Evolutionary conservation across 2,113 vertebrate genomes (phyloP).

Genomic region (Psilopsiagon aurifrons): DNA sequence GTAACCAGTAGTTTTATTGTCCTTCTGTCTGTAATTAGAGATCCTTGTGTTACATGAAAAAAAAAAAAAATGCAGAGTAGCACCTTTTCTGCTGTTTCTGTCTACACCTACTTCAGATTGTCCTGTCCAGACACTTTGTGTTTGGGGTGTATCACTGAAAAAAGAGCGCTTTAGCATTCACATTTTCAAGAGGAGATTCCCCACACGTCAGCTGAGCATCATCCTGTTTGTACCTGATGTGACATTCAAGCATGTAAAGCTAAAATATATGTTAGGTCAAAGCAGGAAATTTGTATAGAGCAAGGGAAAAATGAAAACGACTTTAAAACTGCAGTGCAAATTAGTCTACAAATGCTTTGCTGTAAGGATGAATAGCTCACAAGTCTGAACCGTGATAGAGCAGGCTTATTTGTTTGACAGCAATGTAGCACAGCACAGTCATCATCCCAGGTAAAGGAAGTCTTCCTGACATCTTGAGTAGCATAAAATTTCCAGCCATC

Average conservation of each 20-base stretch:
- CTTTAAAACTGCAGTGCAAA: not conserved
- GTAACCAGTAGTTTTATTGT: not conserved
- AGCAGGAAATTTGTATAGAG: not conserved
- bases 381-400: not conserved
- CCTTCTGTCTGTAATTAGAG: not conserved
- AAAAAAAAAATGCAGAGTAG: not conserved
- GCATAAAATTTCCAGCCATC: not conserved
- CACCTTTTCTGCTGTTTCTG: not conserved
- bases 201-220: fast-evolving
- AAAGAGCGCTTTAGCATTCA: not conserved
- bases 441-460: not conserved
- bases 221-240: not conserved
- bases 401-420: not conserved
- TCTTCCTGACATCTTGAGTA: not conserved
- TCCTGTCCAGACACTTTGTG: not conserved
- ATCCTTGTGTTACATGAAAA: not conserved
- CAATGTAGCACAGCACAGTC: not conserved
- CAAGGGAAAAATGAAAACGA: not conserved
- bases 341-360: not conserved
- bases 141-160: not conserved
- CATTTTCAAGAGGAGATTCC: not conserved
- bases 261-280: fast-evolving
- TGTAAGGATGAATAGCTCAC: not conserved
- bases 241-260: not conserved
- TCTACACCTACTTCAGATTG: not conserved